Evolutionary conservation across 2,888 invertebrate species (phyloP).

Genomic region (Zele albiditarsus): DNA sequence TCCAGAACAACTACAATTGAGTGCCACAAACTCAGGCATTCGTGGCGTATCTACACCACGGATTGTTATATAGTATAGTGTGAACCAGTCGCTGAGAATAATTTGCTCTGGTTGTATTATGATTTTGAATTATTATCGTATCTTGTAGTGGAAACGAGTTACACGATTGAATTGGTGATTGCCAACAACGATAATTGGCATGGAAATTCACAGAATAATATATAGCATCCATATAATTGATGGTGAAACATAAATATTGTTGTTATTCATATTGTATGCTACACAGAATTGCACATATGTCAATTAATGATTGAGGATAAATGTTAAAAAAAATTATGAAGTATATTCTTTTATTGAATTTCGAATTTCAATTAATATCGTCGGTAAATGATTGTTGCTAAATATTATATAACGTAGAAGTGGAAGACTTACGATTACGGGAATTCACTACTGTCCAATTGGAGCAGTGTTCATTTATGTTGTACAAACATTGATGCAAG

Average conservation of each 20-base stretch:
- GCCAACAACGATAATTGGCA: slow-evolving; percentile 42
- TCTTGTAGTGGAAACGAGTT: slow-evolving; percentile 44
- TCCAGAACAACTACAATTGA: background rate
- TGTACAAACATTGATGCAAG: slow-evolving; percentile 47
- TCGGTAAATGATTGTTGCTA: too few species aligned
- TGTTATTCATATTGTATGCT: background rate
- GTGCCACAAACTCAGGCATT: background rate
- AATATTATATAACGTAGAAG: background rate
- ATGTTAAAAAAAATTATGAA: too few species aligned
- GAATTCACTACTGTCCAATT: slow-evolving; percentile 59
- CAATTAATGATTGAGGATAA: too few species aligned
- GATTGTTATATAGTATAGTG: background rate
- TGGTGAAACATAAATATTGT: background rate
- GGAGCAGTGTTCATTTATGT: slow-evolving; percentile 56
- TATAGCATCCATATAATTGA: background rate
- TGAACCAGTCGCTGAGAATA: slow-evolving; percentile 10
- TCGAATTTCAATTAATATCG: too few species aligned
- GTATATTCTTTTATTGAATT: too few species aligned
- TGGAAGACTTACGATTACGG: slow-evolving; percentile 35
- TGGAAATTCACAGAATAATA: slow-evolving; percentile 34
- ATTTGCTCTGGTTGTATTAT: slow-evolving; percentile 42
- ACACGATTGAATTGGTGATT: slow-evolving; percentile 46
- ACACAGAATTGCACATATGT: too few species aligned
- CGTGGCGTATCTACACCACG: slow-evolving; percentile 9
- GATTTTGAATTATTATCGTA: slow-evolving; percentile 47